Conservation (phyloP, 2,797 vertebrate genomes). For the Intellagama lesueurii region DNA sequence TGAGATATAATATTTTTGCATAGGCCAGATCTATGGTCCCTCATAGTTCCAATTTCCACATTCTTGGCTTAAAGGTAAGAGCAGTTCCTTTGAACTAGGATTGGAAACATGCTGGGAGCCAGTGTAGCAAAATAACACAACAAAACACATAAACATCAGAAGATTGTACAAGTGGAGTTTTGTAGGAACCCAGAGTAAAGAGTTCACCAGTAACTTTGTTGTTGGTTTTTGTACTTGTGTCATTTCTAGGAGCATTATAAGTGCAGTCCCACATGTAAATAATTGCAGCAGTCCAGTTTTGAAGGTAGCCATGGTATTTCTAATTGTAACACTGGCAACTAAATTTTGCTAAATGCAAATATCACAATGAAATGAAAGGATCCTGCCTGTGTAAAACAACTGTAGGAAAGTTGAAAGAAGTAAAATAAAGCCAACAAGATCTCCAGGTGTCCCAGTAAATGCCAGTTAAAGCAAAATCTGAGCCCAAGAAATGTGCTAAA, state of each 20-base stretch:
- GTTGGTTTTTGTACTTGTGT: neutral
- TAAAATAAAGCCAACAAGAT: neutral
- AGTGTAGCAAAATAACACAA: neutral
- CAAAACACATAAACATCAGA: too few relatives aligned
- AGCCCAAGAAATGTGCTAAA: neutral
- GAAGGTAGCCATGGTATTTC: neutral
- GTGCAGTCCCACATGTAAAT: too few relatives aligned
- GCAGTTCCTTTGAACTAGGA: neutral
- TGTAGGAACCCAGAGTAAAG: too few relatives aligned
- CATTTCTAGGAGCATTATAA: neutral
- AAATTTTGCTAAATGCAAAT: neutral
- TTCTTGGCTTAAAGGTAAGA: neutral
- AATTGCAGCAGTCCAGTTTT: neutral
- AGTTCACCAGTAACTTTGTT: neutral
- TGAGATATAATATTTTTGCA: neutral
- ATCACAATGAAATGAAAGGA: neutral
- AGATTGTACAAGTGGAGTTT: too few relatives aligned
- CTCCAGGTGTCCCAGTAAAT: neutral
- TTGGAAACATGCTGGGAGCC: neutral
- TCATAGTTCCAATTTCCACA: neutral
- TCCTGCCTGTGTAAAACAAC: neutral
- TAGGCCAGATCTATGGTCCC: neutral
- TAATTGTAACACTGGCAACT: neutral
- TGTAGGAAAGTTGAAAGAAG: neutral
- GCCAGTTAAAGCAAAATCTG: neutral